phyloP scores from a whole-genome alignment of 2,888 invertebrate species.

The Pheosia tremula region DNA sequence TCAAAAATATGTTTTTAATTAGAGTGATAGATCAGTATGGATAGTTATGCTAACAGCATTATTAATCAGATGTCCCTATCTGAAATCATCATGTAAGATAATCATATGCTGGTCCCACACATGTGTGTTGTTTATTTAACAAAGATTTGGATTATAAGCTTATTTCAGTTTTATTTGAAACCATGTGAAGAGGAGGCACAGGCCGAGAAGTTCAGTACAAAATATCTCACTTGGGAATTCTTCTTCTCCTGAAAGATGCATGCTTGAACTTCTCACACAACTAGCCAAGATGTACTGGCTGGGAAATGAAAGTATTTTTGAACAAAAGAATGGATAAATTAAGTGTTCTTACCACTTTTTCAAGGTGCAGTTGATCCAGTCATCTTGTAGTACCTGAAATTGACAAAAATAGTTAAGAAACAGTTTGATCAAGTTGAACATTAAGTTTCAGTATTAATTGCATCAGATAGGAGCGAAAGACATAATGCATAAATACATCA shows the following conservation, averaged over 20 bases:
- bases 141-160: no score
- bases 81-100: constrained; percentile 58
- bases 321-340: no score
- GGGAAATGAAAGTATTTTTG: no score
- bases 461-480: constrained; percentile 84
- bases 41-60: constrained; percentile 76
- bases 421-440: neutral
- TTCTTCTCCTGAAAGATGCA: no score
- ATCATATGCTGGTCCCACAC: neutral
- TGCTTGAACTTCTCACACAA: no score
- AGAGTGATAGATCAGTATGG: constrained; percentile 48
- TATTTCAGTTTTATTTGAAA: no score
- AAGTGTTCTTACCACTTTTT: neutral
- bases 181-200: no score
- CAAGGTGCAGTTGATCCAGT: neutral
- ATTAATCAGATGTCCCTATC: constrained; percentile 77
- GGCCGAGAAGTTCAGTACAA: no score
- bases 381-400: neutral
- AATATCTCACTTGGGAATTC: no score
- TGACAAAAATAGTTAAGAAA: constrained; percentile 10
- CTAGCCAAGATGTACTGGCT: no score
- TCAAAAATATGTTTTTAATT: neutral
- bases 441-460: neutral
- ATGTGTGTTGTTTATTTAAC: no score
- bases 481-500: constrained; percentile 61